A percentile compares a stretch with the other conserved stretches of the same genome.
These are phyloP conservation scores for Pseudocheirus occidentalis DNA, from an alignment of 2,797 vertebrate genomes.

Conservation along the genomic window DNA sequence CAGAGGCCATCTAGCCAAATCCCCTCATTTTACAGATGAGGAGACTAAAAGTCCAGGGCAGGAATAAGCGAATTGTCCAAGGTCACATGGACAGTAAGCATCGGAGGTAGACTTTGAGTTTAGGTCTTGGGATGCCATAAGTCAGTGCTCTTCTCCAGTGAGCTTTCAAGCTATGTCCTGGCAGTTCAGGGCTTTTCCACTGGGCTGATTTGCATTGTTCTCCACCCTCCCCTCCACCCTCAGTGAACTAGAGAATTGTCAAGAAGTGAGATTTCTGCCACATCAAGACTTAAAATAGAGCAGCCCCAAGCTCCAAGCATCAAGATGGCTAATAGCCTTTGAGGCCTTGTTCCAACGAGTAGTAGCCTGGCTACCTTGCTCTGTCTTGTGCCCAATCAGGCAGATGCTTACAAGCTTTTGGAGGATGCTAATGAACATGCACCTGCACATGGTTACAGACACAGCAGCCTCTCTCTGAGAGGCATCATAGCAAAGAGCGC, in stretches of 20 bases:
- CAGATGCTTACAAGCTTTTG: neutral
- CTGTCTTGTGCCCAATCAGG: neutral
- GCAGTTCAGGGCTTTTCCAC: neutral
- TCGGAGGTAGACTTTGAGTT: neutral
- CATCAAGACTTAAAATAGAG: neutral
- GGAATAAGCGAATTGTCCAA: neutral
- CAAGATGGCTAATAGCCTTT: neutral
- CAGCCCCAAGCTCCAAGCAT: neutral
- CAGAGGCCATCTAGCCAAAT: neutral
- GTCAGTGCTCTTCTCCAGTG: neutral
- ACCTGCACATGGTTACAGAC: neutral
- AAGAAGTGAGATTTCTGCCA: neutral
- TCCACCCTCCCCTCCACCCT: neutral
- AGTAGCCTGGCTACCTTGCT: neutral
- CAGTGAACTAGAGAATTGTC: neutral
- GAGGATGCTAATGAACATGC: neutral
- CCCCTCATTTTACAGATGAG: neutral
- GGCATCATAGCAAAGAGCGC: neutral
- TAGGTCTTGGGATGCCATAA: neutral
- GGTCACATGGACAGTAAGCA: neutral
- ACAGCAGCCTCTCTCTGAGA: neutral
- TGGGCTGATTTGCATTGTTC: neutral
- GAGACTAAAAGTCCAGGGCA: neutral
- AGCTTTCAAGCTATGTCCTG: neutral
- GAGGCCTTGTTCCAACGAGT: neutral